These are phyloP conservation scores for Sphecodes monilicornis DNA, from an alignment of 2,888 invertebrate species.

Conservation along the genomic window DNA sequence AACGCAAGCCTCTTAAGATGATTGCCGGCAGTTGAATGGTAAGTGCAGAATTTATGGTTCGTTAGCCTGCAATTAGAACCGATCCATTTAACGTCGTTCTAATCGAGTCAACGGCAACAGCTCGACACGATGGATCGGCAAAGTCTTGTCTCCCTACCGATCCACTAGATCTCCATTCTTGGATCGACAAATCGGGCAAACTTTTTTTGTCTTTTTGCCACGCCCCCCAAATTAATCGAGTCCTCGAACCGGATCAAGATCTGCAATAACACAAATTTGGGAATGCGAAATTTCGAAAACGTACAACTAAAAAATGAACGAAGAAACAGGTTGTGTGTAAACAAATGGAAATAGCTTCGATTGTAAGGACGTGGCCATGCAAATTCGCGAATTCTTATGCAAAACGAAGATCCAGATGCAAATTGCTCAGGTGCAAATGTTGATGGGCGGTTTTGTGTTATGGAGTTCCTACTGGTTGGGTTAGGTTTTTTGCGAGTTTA, in stretches of 20 bases:
- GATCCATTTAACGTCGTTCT: slow-evolving; percentile 44
- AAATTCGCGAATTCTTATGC: slow-evolving; percentile 35
- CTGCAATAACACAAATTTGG: neutral
- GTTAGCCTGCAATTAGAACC: slow-evolving; percentile 56
- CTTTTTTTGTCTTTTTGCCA: neutral
- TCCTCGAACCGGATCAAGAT: neutral
- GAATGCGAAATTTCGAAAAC: neutral
- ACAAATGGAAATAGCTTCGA: slow-evolving; percentile 21
- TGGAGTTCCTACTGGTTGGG: neutral
- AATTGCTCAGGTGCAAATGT: neutral
- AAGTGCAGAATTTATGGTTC: slow-evolving; percentile 48
- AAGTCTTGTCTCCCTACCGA: neutral
- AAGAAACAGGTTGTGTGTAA: neutral
- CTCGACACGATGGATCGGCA: neutral
- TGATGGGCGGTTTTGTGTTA: neutral
- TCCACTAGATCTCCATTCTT: slow-evolving; percentile 1
- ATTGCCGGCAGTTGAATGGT: slow-evolving; percentile 44
- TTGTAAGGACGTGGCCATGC: neutral
- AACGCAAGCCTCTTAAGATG: slow-evolving; percentile 21
- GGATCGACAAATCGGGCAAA: neutral
- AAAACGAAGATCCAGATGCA: slow-evolving; percentile 6
- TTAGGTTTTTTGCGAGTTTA: neutral
- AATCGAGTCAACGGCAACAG: slow-evolving; percentile 35
- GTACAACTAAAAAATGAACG: neutral
- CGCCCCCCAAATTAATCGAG: neutral